These are phyloP conservation scores for Gobiocypris rarus DNA, from an alignment of 2,113 vertebrate genomes.

Conservation along the genomic window DNA sequence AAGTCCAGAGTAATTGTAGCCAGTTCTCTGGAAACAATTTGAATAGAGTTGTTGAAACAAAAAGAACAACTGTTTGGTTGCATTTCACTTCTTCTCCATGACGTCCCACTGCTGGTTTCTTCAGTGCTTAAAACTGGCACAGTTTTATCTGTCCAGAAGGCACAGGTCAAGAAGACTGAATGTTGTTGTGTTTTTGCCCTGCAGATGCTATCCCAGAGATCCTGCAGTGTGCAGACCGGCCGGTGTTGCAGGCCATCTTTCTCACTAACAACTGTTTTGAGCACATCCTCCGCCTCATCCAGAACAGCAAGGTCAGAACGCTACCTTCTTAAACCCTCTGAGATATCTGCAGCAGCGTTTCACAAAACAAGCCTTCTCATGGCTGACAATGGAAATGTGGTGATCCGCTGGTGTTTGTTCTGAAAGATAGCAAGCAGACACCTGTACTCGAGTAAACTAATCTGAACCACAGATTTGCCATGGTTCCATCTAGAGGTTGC, in stretches of 20 bases:
- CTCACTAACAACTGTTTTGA: slow-evolving; percentile 99
- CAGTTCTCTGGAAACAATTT: background rate
- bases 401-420: background rate
- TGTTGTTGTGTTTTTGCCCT: slow-evolving; percentile 26
- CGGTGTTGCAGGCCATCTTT: slow-evolving; percentile 91
- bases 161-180: background rate
- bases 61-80: background rate
- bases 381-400: background rate
- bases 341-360: background rate
- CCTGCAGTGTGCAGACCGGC: slow-evolving; percentile 89
- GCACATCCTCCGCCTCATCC: slow-evolving; percentile 93
- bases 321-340: background rate
- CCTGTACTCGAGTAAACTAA: background rate
- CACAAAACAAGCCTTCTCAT: background rate
- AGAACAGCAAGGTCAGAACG: slow-evolving; percentile 94
- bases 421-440: background rate
- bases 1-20: background rate
- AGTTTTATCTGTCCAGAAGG: background rate
- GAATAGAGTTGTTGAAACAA: slow-evolving; percentile 16
- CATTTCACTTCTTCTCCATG: slow-evolving; percentile 12
- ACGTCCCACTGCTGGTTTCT: background rate
- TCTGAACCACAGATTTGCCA: background rate
- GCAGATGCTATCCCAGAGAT: slow-evolving; percentile 91
- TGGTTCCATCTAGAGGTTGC: background rate
- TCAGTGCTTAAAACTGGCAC: background rate